These are phyloP conservation scores for Zalophus californianus DNA, from an alignment of 2,797 vertebrate genomes.

Conservation along the genomic window DNA sequence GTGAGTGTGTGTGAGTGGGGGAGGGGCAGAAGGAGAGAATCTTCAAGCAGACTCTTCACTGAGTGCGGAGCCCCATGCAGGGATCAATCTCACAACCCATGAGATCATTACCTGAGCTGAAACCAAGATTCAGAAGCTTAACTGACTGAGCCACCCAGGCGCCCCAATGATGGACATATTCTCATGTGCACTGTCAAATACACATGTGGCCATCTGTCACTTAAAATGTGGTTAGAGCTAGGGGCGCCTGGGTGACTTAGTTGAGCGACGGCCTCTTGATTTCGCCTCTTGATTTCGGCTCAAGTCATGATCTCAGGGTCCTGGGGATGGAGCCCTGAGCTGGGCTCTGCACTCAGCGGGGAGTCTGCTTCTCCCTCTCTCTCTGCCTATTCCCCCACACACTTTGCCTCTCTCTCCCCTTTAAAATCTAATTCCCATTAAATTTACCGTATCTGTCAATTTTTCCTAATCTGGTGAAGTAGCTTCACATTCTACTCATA, in stretches of 20 bases:
- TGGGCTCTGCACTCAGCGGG: neutral
- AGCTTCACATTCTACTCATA: neutral
- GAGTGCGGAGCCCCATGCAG: neutral
- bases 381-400: neutral
- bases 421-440: neutral
- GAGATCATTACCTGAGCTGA: neutral
- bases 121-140: neutral
- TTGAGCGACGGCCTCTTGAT: neutral
- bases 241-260: neutral
- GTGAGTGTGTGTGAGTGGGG: accelerated
- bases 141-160: neutral
- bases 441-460: constrained; percentile 2
- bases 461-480: neutral
- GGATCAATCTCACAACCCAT: neutral
- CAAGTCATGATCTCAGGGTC: neutral
- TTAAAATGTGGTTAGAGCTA: neutral
- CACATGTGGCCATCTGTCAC: accelerated
- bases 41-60: neutral
- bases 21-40: neutral
- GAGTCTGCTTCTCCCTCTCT: neutral
- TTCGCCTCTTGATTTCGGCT: neutral
- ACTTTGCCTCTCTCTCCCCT: neutral
- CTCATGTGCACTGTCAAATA: neutral
- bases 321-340: neutral
- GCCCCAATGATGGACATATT: neutral